A percentile compares a stretch with the other conserved stretches of the same genome.
Conservation (phyloP, 2,113 vertebrate genomes). For the Philantomba maxwellii region DNA sequence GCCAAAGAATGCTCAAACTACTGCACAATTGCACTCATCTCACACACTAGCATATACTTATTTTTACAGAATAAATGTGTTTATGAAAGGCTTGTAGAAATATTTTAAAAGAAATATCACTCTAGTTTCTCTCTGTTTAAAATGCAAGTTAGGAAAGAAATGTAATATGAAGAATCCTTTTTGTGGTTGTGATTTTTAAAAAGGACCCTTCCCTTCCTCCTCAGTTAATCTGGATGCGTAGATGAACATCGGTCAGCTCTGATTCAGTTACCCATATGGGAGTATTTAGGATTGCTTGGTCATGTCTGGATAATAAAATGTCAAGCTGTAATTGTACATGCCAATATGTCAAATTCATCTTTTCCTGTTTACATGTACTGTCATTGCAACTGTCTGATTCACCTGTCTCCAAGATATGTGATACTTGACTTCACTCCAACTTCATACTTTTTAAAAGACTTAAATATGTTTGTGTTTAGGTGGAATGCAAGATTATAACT, state of each 20-base stretch:
- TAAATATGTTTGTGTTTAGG: constrained; percentile 78
- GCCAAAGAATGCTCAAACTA: neutral
- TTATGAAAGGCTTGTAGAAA: neutral
- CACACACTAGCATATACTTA: neutral
- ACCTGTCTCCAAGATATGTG: neutral
- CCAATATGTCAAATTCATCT: neutral
- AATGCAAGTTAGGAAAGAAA: neutral
- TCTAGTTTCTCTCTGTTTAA: neutral
- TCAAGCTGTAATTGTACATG: neutral
- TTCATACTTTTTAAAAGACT: neutral
- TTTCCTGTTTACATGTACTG: neutral
- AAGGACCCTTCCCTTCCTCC: neutral
- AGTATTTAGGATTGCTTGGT: neutral
- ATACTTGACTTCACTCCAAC: neutral
- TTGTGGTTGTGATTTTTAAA: neutral
- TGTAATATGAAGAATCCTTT: neutral
- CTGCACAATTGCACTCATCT: neutral
- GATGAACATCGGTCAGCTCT: neutral
- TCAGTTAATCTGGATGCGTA: neutral
- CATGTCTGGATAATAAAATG: neutral
- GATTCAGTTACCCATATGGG: neutral
- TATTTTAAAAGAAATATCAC: neutral
- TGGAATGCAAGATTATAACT: constrained; percentile 99
- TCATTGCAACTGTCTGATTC: neutral
- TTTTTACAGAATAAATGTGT: neutral